Evolutionary conservation across 1,140 invertebrate genomes (phyloP), one percentile per base, ranked within the genome.

Genomic region (Aphaenogaster rudis): DNA sequence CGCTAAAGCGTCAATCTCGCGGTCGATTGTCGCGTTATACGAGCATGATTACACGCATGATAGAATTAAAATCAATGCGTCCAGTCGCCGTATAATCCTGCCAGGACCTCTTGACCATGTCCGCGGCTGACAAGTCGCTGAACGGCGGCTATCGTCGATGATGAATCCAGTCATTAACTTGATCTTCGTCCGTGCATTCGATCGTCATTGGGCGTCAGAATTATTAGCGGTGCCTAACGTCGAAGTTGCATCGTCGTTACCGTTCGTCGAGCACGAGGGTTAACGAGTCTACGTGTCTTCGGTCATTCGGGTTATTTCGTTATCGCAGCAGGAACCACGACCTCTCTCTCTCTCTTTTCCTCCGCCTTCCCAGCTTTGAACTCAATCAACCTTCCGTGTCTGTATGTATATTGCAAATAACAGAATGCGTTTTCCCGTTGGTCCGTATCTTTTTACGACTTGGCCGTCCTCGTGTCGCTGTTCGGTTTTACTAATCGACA

Each of bases 321-420:
- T 88, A 88, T 86, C 86, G 63, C 86, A 88, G 86, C 86, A 85
- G 86, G 86, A 88, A 77, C 63, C 86, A 57, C 61, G 61, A 67
- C 59, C 39, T 61, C 71, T 77, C 33, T 50, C 33, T 85, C 42
- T 71, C 45, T 54, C 61, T 66, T 28, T 21, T 45, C 54, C 50
- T 28, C 52, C 52, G 72, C 50, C 80, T 88, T 88, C 78, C 86
- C 74, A 89, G 89, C 78, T 87, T 92, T 90, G 90, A 92, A 91
- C 88, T 92, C 88, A 90, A 92, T 93, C 90, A 91, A 90, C 88
- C 89, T 90, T 88, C 89, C 86, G 88, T 78, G 11, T 61, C 77
- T 84, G 80, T 84, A 84, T 84, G 71, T 59, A 72, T 66, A 80
- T 89, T 80, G 87, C 90, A 81, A 78, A 81, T 86, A 74, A 63